Evolutionary conservation across 2,113 vertebrate species (phyloP), one percentile per base, ranked within the genome.

Genomic region (Tragelaphus scriptus): DNA sequence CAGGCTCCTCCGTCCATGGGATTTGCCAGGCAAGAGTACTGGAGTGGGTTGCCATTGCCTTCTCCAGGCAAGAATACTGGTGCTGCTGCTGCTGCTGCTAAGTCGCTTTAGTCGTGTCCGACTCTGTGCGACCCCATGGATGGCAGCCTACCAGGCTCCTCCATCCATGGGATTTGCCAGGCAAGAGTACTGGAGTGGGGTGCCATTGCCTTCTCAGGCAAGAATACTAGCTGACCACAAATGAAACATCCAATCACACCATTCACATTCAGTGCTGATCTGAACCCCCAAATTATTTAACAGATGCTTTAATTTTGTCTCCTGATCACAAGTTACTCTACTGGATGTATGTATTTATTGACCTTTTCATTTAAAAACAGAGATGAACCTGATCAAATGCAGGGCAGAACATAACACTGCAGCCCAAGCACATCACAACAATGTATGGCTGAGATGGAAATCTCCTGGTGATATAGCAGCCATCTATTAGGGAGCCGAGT

Each of bases 331-430:
- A 13, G 6, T 47, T 47, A 79, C 84, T 90, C 28, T 59, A 23
- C 19, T 59, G 25, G 30, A 9, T 21, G 49, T 21, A 2, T 36
- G 58, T 77, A 47, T 15, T 68, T 80, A 93, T 2, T 59, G 92
- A 85, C 80, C 59, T 95, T 94, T 87, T 68, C 21, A 53, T 94
- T 95, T 90, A 80, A 82, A 82, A 92, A 53, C 84, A 40, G 91
- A 88, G 53, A 89, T 49, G 47, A 80, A 14, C 13, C 82, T 47
- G 61, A 93, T 96, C 91, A 84, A 63, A 84, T 0, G 1, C 49
- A 40, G 75, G 53, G 82, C 6, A 5, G 63, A 59, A 1, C 55
- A 3, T 40, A 3, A 0, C 30, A 7, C 23, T 4, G 23, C 17
- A 16, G 79, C 68, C 63, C 5, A n/a, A 47, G 56, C 59, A 26